A percentile compares a stretch with the other conserved stretches of the same genome.
Evolutionary conservation across 2,888 invertebrate genomes (phyloP).

Genomic region (Pediacus dermestoides): DNA sequence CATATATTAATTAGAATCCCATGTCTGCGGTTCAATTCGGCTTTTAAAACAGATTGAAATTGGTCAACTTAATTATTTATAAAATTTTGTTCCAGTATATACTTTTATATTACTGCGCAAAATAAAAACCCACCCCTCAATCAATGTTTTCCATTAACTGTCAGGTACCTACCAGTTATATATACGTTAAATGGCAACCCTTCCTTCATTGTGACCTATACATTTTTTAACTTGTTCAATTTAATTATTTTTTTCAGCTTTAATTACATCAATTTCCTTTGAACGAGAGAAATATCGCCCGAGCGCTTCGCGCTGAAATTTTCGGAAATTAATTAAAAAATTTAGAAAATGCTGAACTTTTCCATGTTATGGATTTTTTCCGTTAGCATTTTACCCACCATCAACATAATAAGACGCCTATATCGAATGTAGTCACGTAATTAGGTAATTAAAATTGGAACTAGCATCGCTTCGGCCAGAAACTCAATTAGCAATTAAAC

Average conservation of each 20-base stretch:
- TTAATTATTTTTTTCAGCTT: constrained; percentile 18
- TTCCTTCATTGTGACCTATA: constrained; percentile 19
- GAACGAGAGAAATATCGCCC: no score
- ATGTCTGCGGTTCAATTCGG: constrained; percentile 26
- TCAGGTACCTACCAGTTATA: constrained; percentile 28
- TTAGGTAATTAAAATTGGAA: constrained; percentile 60
- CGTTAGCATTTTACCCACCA: no score
- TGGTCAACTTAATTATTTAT: constrained; percentile 33
- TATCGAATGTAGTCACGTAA: constrained; percentile 48
- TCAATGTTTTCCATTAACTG: constrained; percentile 30
- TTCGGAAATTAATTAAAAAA: no score
- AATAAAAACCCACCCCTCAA: constrained; percentile 29
- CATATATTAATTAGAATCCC: constrained; percentile 27
- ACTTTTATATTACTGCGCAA: constrained; percentile 29
- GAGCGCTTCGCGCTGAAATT: no score
- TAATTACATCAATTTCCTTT: no score
- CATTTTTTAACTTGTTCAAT: constrained; percentile 19
- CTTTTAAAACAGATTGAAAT: constrained; percentile 31
- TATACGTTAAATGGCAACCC: constrained; percentile 25
- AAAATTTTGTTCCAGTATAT: constrained; percentile 24
- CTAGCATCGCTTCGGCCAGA: constrained; percentile 54
- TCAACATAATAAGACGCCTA: no score
- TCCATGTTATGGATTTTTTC: no score
- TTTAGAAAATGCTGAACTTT: no score
- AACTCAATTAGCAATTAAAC: constrained; percentile 61